Conservation (phyloP, 1,140 invertebrate species). For the Globodera ellingtonae region DNA sequence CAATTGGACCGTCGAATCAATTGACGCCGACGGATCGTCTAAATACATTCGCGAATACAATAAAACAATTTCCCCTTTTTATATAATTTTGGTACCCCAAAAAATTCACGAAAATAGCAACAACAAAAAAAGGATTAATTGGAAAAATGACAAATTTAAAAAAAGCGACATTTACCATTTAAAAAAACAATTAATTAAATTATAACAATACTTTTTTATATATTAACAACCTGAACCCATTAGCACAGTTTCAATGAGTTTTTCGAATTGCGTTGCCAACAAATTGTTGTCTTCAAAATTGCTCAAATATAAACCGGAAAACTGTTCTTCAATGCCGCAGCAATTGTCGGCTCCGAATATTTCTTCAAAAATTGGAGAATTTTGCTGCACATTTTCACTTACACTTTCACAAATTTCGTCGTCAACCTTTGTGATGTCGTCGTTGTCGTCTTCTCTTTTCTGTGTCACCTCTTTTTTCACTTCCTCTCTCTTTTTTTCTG, state of each 20-base stretch:
- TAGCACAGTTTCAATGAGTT: not conserved
- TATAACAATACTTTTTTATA: not conserved
- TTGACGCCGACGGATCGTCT: not conserved
- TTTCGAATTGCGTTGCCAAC: not conserved
- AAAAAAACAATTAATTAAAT: too few species aligned
- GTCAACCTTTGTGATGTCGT: too few species aligned
- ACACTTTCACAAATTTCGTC: not conserved
- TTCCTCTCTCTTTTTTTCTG: too few species aligned
- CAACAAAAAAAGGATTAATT: too few species aligned
- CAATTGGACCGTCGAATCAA: not conserved
- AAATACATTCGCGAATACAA: not conserved
- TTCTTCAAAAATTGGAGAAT: not conserved
- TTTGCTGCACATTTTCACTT: not conserved
- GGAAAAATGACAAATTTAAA: too few species aligned
- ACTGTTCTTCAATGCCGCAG: not conserved
- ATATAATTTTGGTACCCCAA: too few species aligned
- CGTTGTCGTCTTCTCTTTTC: too few species aligned
- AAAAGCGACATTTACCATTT: too few species aligned
- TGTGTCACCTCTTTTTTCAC: not conserved
- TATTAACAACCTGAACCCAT: not conserved
- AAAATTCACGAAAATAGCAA: too few species aligned
- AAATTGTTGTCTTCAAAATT: not conserved
- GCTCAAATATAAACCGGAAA: not conserved
- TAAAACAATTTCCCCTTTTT: not conserved
- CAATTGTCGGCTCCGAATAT: not conserved